Evolutionary conservation across 92 coral and sea anemone species (phyloP), one percentile per base, ranked within the genome.

Genomic region (Palythoa heliodiscus): DNA sequence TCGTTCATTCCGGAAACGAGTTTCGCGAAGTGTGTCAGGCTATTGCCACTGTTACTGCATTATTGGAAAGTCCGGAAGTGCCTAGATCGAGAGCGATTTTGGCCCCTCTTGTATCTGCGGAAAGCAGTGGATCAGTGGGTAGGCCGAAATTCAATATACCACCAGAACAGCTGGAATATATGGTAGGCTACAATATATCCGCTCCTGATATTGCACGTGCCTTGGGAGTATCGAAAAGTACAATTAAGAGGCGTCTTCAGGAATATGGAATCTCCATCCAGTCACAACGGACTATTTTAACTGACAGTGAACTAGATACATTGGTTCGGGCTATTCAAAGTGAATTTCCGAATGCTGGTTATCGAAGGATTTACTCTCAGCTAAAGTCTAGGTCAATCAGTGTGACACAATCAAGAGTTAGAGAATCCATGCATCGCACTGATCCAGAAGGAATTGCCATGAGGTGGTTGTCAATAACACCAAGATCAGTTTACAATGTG

Each of bases 381-480:
- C 94, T n/a, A n/a, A n/a, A n/a, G n/a, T n/a, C n/a, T n/a, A n/a
- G n/a, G n/a, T n/a, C n/a, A n/a, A n/a, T n/a, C n/a, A n/a, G n/a
- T 14, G 91, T 89, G 17, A 23, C 92, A 8, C 92, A 90, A 76
- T 43, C 76, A 3, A 87, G 96, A 40, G 88, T 91, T 9, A 84
- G 89, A 20, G 91, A 91, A 83, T 70, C 93, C 37, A 81, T 93
- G 90, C 94, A 93, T n/a, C 71, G 97, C 68, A 84, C 88, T 9
- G 94, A 93, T 60, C 90, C 94, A 15, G 91, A 89, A 53, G 97
- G 97, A 20, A 86, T 87, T 29, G 93, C 90, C 23, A 78, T 81
- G 91, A 87, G 94, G 68, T 93, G 94, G 97, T 71, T 89, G 52
- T 70, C 89, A 23, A 73, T 91, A 54, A 93, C 94, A 19, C 91